Percentiles rank a stretch among this genome's conserved stretches.
Conservation (phyloP, 2,888 invertebrate species). For the Cantharis rufa region DNA sequence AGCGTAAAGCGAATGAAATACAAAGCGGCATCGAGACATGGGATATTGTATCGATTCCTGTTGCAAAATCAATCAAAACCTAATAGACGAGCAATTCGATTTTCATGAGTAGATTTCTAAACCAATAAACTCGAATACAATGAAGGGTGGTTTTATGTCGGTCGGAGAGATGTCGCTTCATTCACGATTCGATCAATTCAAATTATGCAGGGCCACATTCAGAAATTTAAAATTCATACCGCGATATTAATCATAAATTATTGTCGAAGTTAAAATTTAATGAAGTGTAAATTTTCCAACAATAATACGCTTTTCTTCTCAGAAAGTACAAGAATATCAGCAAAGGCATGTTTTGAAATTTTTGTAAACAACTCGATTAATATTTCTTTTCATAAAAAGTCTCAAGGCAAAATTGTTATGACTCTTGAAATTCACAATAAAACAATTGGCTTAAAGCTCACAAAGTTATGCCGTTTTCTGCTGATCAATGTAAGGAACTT, state of each 20-base stretch:
- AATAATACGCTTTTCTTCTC: neutral
- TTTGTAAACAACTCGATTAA: neutral
- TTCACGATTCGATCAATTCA: neutral
- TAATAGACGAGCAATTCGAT: neutral
- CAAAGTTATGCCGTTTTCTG: neutral
- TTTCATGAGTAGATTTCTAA: neutral
- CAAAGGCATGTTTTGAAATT: neutral
- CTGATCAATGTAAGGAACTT: too few species aligned
- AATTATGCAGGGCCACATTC: neutral
- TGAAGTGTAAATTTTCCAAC: neutral
- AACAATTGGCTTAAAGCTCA: too few species aligned
- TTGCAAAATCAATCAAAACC: neutral
- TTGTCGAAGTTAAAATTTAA: neutral
- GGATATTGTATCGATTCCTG: neutral
- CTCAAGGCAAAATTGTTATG: neutral
- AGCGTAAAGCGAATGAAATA: too few species aligned
- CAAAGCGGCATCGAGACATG: too few species aligned
- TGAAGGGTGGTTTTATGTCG: neutral
- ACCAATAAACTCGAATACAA: neutral
- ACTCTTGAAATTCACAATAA: too few species aligned
- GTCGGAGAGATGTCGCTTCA: neutral
- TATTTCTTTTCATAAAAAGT: neutral
- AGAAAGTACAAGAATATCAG: neutral
- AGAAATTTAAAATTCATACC: too few species aligned
- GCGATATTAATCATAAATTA: neutral